A percentile compares a stretch with the other conserved stretches of the same genome.
Evolutionary conservation across 2,797 vertebrate species (phyloP).

Genomic region (Anabacerthia variegaticeps): DNA sequence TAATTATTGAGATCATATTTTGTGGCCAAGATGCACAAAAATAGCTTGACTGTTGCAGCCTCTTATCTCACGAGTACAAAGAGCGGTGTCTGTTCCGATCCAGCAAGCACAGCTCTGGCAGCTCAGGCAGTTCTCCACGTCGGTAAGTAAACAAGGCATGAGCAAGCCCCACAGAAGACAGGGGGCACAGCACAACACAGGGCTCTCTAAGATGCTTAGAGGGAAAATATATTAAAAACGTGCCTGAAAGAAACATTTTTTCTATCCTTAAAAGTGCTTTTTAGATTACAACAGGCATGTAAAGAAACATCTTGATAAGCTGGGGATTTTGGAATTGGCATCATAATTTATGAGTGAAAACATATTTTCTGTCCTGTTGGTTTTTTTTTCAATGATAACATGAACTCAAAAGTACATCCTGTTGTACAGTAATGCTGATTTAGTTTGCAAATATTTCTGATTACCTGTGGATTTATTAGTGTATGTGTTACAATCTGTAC

Average conservation of each 20-base stretch:
- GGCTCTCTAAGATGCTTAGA: neutral
- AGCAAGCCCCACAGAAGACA: neutral
- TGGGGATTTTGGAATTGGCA: neutral
- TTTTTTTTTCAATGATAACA: neutral
- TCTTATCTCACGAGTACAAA: constrained; percentile 62
- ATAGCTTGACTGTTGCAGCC: constrained; percentile 4
- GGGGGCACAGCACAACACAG: neutral
- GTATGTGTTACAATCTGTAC: neutral
- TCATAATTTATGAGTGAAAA: neutral
- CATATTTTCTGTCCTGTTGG: neutral
- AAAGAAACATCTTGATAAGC: neutral
- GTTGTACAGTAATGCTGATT: neutral
- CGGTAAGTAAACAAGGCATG: neutral
- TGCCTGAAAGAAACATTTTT: neutral
- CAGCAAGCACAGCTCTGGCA: constrained; percentile 9
- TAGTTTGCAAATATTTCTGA: neutral
- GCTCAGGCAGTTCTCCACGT: neutral
- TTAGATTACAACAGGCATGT: neutral
- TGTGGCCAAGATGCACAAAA: constrained; percentile 20
- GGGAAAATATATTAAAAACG: neutral
- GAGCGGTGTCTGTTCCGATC: constrained; percentile 30
- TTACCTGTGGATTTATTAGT: neutral
- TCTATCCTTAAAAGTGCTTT: neutral
- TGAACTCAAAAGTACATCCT: neutral
- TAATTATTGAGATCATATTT: constrained; percentile 64